A percentile compares a stretch with the other conserved stretches of the same genome.
Conservation (phyloP, 2,113 vertebrate genomes). For the Microcebus ravelobensis region DNA sequence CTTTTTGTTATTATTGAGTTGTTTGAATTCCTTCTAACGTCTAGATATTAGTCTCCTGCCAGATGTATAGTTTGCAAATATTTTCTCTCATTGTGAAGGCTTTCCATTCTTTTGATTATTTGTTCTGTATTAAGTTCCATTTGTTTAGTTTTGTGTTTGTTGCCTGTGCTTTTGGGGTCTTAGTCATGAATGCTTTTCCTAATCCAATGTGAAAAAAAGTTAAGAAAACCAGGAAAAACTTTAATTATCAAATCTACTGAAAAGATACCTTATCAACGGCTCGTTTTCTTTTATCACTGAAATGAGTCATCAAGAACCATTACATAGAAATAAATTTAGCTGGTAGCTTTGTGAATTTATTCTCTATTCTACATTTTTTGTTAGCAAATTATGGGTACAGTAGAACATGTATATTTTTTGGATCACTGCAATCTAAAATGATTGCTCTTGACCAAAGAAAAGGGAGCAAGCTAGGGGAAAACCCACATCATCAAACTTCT, state of each 20-base stretch:
- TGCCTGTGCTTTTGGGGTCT: too few species aligned
- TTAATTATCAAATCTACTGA: slow-evolving; percentile 22
- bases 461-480: slow-evolving; percentile 27
- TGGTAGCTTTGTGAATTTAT: slow-evolving; percentile 3
- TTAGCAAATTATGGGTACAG: slow-evolving; percentile 17
- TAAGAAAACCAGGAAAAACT: too few species aligned
- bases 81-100: too few species aligned
- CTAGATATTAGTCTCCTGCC: too few species aligned
- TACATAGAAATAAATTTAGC: slow-evolving; percentile 47
- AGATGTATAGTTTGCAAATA: too few species aligned
- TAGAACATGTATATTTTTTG: slow-evolving; percentile 8
- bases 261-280: neutral
- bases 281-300: slow-evolving; percentile 59
- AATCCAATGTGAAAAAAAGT: too few species aligned
- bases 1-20: too few species aligned
- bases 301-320: slow-evolving; percentile 20
- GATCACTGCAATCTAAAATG: slow-evolving; percentile 32
- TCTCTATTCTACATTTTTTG: neutral
- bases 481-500: slow-evolving; percentile 1
- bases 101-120: too few species aligned
- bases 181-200: too few species aligned
- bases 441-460: slow-evolving; percentile 41
- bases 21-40: too few species aligned
- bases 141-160: too few species aligned
- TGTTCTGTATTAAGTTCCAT: too few species aligned